These are phyloP conservation scores for Antrozous pallidus DNA, from an alignment of 2,797 vertebrate genomes.

Conservation along the genomic window DNA sequence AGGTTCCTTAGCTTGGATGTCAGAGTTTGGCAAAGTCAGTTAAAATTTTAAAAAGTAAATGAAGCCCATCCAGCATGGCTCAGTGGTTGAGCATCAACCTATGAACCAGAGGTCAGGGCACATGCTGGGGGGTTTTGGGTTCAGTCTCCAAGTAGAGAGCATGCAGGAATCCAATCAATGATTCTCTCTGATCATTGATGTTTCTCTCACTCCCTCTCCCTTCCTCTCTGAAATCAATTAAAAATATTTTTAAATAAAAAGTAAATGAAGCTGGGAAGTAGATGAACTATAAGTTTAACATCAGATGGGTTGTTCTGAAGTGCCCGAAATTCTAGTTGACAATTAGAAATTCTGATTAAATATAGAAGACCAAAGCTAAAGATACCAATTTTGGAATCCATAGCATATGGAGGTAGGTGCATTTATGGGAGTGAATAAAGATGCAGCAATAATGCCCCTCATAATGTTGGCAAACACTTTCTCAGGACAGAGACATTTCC, in stretches of 20 bases:
- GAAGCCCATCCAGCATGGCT: too few relatives aligned
- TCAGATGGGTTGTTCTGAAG: neutral
- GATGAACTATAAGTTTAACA: neutral
- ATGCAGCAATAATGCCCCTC: neutral
- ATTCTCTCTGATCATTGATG: too few relatives aligned
- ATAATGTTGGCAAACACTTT: neutral
- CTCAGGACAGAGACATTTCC: neutral
- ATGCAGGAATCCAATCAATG: too few relatives aligned
- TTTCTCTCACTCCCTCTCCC: too few relatives aligned
- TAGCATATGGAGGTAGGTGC: neutral
- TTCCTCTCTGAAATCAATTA: too few relatives aligned
- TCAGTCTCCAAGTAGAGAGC: too few relatives aligned
- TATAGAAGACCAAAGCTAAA: neutral
- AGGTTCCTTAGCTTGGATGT: neutral
- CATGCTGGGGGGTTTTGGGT: too few relatives aligned
- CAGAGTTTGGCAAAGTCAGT: neutral
- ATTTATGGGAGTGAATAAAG: neutral
- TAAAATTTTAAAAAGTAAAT: neutral
- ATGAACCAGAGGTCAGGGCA: too few relatives aligned
- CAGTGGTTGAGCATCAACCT: too few relatives aligned
- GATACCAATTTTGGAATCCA: neutral
- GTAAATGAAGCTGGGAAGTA: neutral
- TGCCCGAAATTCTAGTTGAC: neutral
- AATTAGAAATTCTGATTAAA: neutral
- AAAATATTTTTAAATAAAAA: neutral